Conservation (phyloP, 2,797 vertebrate species). For the Tapera naevia region DNA sequence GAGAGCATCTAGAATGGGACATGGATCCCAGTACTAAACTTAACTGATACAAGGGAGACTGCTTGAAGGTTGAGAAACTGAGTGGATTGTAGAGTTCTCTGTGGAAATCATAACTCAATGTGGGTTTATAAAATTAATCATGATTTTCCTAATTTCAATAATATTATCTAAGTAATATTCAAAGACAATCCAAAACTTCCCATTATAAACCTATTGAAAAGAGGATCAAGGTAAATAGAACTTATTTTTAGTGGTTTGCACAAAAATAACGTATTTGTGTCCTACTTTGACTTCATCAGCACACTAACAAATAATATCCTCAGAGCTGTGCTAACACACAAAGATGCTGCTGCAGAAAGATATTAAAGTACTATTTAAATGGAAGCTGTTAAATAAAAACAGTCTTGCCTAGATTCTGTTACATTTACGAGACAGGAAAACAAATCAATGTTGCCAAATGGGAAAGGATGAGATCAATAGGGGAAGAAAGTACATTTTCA, state of each 20-base stretch:
- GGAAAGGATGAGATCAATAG: constrained; percentile 51
- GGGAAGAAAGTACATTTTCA: constrained; percentile 20
- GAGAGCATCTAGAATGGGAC: background rate
- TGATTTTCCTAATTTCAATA: background rate
- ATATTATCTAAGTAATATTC: background rate
- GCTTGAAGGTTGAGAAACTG: background rate
- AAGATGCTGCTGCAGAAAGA: constrained; percentile 37
- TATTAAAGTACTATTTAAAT: constrained; percentile 25
- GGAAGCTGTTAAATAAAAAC: constrained; percentile 49
- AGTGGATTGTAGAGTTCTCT: background rate
- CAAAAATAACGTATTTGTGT: background rate
- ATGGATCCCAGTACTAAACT: background rate
- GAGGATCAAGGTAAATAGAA: background rate
- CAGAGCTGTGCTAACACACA: background rate
- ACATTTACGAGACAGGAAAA: constrained; percentile 34
- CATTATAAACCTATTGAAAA: background rate
- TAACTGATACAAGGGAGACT: background rate
- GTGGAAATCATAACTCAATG: background rate
- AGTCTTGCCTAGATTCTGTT: constrained; percentile 17
- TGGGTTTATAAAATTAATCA: background rate
- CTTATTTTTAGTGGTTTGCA: background rate
- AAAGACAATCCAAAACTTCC: background rate
- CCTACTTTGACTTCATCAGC: constrained; percentile 10
- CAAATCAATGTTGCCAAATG: constrained; percentile 52
- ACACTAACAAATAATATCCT: background rate